These are phyloP conservation scores for Orestias chungarensis DNA, from an alignment of 2,797 vertebrate genomes.

Conservation along the genomic window DNA sequence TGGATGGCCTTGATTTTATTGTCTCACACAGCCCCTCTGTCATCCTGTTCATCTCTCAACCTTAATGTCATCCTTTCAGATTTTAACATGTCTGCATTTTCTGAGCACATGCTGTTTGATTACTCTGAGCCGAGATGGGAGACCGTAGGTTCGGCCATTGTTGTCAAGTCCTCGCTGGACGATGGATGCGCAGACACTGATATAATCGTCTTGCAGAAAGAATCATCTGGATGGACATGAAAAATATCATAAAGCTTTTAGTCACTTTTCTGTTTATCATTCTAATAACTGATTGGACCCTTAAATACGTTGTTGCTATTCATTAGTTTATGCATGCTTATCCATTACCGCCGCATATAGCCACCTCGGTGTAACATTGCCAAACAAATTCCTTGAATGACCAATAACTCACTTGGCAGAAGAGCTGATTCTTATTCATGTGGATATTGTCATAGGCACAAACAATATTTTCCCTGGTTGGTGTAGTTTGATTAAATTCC, in stretches of 20 bases:
- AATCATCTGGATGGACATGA: constrained; percentile 43
- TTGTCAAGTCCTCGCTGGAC: constrained; percentile 61
- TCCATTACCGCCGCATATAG: too few species aligned
- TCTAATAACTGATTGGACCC: constrained; percentile 48
- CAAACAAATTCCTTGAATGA: too few species aligned
- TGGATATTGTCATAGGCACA: background rate
- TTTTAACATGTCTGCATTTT: constrained; percentile 81
- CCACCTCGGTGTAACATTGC: too few species aligned
- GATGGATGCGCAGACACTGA: constrained; percentile 13
- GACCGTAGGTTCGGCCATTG: constrained; percentile 66
- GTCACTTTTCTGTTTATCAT: constrained; percentile 51
- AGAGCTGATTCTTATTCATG: too few species aligned
- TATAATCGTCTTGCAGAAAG: constrained; percentile 41
- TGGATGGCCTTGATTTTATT: constrained; percentile 84
- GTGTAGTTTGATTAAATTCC: background rate
- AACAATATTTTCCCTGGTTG: background rate
- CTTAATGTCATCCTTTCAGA: constrained; percentile 80
- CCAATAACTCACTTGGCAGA: too few species aligned
- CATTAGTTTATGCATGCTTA: constrained; percentile 30
- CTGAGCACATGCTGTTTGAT: constrained; percentile 65
- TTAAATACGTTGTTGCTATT: constrained; percentile 50
- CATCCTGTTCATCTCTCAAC: constrained; percentile 78
- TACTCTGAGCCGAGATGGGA: constrained; percentile 55
- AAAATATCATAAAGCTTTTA: constrained; percentile 43
- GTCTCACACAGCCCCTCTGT: constrained; percentile 78